phyloP scores from a whole-genome alignment of 2,113 vertebrate species.

The Bambusicola thoracicus region DNA sequence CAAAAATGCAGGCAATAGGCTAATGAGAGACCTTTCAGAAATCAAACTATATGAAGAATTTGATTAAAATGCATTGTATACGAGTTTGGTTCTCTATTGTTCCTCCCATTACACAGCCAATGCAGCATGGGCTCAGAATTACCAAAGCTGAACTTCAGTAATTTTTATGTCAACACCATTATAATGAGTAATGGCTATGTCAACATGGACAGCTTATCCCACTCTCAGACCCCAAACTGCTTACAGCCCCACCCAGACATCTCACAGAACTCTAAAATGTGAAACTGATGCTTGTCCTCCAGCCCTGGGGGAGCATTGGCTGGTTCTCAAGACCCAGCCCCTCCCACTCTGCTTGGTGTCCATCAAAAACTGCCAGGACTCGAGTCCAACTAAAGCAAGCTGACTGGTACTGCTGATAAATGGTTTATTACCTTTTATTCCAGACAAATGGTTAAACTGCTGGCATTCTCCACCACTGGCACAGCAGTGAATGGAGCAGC shows the following conservation, averaged over 20 bases:
- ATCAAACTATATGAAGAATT: not conserved
- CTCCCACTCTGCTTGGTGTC: not conserved
- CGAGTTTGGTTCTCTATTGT: not conserved
- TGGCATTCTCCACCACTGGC: not conserved
- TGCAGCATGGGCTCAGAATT: not conserved
- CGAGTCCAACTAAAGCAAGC: not conserved
- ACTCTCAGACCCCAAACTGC: not conserved
- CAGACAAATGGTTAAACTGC: not conserved
- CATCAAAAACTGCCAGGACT: not conserved
- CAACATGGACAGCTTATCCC: not conserved
- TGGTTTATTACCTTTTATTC: not conserved
- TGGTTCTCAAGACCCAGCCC: not conserved
- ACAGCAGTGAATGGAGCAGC: not conserved
- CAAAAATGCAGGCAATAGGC: not conserved
- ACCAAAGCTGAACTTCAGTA: not conserved
- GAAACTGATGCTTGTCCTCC: not conserved
- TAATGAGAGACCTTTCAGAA: not conserved
- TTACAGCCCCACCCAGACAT: not conserved
- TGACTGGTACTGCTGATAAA: not conserved
- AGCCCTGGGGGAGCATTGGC: accelerated
- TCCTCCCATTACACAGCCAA: not conserved
- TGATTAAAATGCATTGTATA: not conserved
- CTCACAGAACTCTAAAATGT: not conserved
- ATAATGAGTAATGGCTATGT: not conserved
- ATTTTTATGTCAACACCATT: not conserved